phyloP scores from a whole-genome alignment of 1,140 invertebrate genomes.

The Lutraria rhynchaena region DNA sequence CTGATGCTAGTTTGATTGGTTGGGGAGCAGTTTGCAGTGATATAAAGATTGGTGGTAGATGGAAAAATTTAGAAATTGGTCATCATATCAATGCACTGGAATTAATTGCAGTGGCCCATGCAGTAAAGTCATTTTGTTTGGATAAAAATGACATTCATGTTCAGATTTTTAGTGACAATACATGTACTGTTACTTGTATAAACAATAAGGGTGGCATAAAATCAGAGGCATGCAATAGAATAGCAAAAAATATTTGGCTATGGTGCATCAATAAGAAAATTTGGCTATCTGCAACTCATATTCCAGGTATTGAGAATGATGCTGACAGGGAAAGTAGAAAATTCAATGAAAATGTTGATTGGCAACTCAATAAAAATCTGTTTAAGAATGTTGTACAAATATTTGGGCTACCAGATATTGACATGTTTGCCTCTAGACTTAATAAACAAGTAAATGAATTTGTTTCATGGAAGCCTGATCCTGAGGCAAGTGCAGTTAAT shows the following conservation, averaged over 20 bases:
- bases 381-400: not conserved
- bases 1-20: conserved; percentile 3
- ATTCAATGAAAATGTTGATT: conserved; percentile 39
- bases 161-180: conserved; percentile 7
- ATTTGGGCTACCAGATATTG: conserved; percentile 22
- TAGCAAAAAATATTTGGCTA: conserved; percentile 46
- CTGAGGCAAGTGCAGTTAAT: conserved; percentile 50
- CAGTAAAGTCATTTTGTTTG: not conserved
- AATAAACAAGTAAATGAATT: conserved; percentile 52
- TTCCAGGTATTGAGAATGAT: conserved; percentile 4
- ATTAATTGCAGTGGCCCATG: not conserved
- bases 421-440: conserved; percentile 60
- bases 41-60: conserved; percentile 28
- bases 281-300: conserved; percentile 49
- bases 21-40: conserved; percentile 22
- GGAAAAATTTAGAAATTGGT: not conserved
- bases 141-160: not conserved
- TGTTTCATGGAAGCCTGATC: conserved; percentile 60
- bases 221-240: conserved; percentile 24
- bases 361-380: conserved; percentile 5
- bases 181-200: conserved; percentile 18
- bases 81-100: conserved; percentile 7
- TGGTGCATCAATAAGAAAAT: conserved; percentile 56
- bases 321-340: not conserved
- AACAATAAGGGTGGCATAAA: conserved; percentile 36